phyloP scores from a whole-genome alignment of 2,113 vertebrate genomes.

The Sterna hirundo region DNA sequence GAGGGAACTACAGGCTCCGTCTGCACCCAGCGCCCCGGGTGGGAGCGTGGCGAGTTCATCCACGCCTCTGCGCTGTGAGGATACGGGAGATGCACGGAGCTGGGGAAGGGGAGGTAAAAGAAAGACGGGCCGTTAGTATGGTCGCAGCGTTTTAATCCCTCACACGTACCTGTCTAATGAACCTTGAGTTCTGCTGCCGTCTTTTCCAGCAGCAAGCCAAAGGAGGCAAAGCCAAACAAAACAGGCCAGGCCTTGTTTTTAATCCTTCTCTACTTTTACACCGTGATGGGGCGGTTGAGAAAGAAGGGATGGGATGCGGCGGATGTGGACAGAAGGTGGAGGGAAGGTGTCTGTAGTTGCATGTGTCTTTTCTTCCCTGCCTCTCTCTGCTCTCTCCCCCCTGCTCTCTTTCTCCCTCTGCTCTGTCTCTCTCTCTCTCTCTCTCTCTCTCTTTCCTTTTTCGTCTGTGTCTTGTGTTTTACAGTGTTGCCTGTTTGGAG shows the following conservation, averaged over 20 bases:
- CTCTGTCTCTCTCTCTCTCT: not conserved
- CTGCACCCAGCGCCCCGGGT: not conserved
- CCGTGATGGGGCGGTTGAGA: not conserved
- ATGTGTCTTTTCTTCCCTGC: conserved; percentile 49
- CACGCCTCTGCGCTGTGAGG: not conserved
- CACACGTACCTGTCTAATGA: accelerated
- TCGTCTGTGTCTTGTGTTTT: conserved; percentile 75
- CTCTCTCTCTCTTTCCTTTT: conserved; percentile 36
- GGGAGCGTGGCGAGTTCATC: not conserved
- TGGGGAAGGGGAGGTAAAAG: not conserved
- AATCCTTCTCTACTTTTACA: not conserved
- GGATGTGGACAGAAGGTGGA: not conserved
- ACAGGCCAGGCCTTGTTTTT: not conserved
- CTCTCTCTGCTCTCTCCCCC: not conserved
- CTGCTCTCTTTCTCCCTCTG: not conserved
- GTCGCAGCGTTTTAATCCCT: accelerated
- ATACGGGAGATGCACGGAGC: not conserved
- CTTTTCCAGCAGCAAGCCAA: not conserved
- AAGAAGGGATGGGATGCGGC: not conserved
- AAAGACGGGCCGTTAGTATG: accelerated
- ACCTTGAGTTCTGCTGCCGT: not conserved
- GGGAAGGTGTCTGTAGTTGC: conserved; percentile 15
- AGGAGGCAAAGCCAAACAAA: conserved; percentile 42
- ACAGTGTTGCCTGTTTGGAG: conserved; percentile 70
- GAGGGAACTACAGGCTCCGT: not conserved